A percentile compares a stretch with the other conserved stretches of the same genome.
Conservation (phyloP, 2,113 vertebrate genomes). For the Ammospiza caudacuta region DNA sequence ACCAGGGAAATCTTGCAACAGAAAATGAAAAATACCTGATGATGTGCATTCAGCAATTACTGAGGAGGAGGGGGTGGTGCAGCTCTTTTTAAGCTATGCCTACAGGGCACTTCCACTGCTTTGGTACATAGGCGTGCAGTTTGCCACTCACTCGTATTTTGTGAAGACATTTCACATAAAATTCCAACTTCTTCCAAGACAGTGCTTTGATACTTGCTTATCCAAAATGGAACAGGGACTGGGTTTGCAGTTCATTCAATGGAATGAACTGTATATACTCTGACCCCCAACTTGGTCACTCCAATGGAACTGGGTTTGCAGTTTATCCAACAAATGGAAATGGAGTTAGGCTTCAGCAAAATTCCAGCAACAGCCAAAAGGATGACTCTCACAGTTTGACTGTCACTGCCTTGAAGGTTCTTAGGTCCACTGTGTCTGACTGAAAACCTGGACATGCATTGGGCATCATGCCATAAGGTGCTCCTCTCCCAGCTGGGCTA, state of each 20-base stretch:
- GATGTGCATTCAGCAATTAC: not conserved
- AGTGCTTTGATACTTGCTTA: not conserved
- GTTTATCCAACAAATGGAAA: not conserved
- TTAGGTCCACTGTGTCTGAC: not conserved
- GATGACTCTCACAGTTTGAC: not conserved
- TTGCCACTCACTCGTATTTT: not conserved
- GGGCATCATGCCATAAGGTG: rapidly evolving
- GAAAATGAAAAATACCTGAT: slow-evolving; percentile 29
- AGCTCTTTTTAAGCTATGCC: not conserved
- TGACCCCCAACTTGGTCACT: no score
- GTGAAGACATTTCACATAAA: not conserved
- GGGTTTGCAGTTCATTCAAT: not conserved
- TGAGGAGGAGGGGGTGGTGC: not conserved
- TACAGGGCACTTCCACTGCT: not conserved
- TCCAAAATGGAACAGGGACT: not conserved
- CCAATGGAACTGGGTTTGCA: not conserved
- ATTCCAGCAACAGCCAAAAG: not conserved
- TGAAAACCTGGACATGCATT: not conserved
- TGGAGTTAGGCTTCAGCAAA: not conserved
- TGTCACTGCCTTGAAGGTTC: not conserved
- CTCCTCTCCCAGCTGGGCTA: not conserved
- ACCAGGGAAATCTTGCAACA: not conserved
- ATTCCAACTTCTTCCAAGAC: rapidly evolving
- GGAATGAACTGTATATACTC: no score
- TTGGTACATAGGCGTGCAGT: not conserved